phyloP scores from a whole-genome alignment of 2,888 invertebrate genomes.

The Microctonus hyperodae region DNA sequence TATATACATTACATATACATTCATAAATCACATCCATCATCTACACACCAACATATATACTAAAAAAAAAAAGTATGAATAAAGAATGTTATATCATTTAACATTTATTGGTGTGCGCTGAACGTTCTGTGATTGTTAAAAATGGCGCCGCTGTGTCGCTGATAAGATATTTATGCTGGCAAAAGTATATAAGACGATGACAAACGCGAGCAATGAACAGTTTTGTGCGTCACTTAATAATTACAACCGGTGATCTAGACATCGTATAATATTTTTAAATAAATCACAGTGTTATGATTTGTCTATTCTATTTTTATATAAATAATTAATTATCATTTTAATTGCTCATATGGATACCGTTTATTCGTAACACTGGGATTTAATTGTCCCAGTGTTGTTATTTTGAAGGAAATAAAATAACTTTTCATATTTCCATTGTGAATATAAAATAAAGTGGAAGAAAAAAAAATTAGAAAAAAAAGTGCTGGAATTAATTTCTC shows the following conservation, averaged over 20 bases:
- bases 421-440: too few relatives aligned
- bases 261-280: not conserved
- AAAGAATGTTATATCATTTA: too few relatives aligned
- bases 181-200: constrained; percentile 25
- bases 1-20: too few relatives aligned
- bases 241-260: not conserved
- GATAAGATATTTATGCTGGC: constrained; percentile 38
- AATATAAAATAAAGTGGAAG: too few relatives aligned
- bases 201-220: not conserved
- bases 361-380: not conserved
- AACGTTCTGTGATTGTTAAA: not conserved
- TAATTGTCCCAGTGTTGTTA: not conserved
- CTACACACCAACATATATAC: too few relatives aligned
- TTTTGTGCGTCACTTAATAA: not conserved
- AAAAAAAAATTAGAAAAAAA: too few relatives aligned
- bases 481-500: too few relatives aligned
- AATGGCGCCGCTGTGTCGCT: not conserved
- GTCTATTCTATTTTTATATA: too few relatives aligned
- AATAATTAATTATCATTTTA: not conserved
- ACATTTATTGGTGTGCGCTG: not conserved
- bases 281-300: not conserved
- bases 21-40: too few relatives aligned
- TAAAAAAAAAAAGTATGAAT: too few relatives aligned
- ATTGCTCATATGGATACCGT: not conserved
- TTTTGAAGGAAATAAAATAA: too few relatives aligned